Percentiles rank a stretch among this genome's conserved stretches.
These are phyloP conservation scores for Portevinia maculata DNA, from an alignment of 2,888 invertebrate genomes.

Conservation along the genomic window DNA sequence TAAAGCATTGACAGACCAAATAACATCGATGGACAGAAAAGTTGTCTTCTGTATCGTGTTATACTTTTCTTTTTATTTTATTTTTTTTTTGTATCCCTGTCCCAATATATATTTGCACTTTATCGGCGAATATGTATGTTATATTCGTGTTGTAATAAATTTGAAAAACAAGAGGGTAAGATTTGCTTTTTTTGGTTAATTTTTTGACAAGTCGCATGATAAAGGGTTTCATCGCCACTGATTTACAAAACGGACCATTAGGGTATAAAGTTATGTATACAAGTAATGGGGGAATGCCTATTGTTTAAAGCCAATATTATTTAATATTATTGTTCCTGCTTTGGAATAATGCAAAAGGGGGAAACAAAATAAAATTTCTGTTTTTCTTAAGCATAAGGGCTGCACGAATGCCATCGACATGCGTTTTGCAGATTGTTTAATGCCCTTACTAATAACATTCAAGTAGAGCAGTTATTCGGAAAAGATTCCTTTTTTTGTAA, in stretches of 20 bases:
- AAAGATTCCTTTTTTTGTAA: no score
- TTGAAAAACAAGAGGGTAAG: slow-evolving; percentile 11
- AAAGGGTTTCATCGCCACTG: slow-evolving; percentile 48
- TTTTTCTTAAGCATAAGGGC: background rate
- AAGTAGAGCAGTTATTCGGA: no score
- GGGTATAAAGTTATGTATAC: background rate
- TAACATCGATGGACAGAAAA: slow-evolving; percentile 55
- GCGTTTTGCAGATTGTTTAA: no score
- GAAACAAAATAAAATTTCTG: background rate
- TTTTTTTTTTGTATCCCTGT: slow-evolving; percentile 13
- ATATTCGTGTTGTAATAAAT: slow-evolving; percentile 38
- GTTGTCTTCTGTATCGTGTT: slow-evolving; percentile 37
- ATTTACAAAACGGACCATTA: slow-evolving; percentile 26
- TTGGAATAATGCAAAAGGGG: background rate
- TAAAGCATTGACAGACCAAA: slow-evolving; percentile 75
- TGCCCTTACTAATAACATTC: no score
- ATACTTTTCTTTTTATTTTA: slow-evolving; percentile 21
- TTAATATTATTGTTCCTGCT: background rate
- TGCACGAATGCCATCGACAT: no score
- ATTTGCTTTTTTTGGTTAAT: slow-evolving; percentile 33
- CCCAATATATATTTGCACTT: background rate
- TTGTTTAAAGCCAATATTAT: slow-evolving; percentile 6
- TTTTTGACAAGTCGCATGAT: slow-evolving; percentile 58
- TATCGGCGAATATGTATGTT: background rate
- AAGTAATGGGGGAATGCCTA: background rate